Base-by-base conservation (phyloP, 2,797 vertebrate genomes). In the Myotis myotis region DNA sequence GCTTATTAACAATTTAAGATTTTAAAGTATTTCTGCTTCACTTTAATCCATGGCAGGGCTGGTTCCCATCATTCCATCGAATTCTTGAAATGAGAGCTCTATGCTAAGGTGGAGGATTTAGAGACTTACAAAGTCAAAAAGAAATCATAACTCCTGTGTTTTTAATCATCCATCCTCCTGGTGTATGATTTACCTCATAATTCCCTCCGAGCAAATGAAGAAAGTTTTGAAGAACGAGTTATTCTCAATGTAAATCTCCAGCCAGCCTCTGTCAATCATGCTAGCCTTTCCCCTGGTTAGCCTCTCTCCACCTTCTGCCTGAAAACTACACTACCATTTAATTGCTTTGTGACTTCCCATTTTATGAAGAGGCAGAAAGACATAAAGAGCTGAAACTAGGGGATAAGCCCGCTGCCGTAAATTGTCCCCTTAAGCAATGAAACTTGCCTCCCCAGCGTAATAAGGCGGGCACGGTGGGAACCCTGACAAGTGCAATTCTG, bases 141-240 rank as follows among this genome's bases (percentile, higher is more conserved):
- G 97, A 98, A 98, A 96, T 98, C 96, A 95, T 97, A 98, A 98
- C 95, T 97, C 98, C 87, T 81, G 36, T 62, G 97, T 97, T 98
- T 96, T 98, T 98, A 98, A 98, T 98, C 94, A 97, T 97, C 97
- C 93, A 95, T 87, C 94, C 93, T 96, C 93, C 95, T 57, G 78
- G 91, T 84, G 68, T 85, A 97, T 98, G 97, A 98, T 98, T 98
- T 98, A 98, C 95, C 97, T 93, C 90, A 86, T 87, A 96, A 97
- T 94, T 98, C 95, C 79, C 86, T 97, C 84, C 84, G 86, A 97
- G 95, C 97, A 98, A 98, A 97, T 97, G 95, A 97, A 97, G 91
- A 94, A 97, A 90, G 94, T 97, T 98, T 97, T 98, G 98, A 98
- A 96, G 97, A 97, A 98, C 96, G 97, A 97, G 88, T 98, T 97